These are phyloP conservation scores for Equus quagga DNA, from an alignment of 2,113 vertebrate species.

Conservation along the genomic window DNA sequence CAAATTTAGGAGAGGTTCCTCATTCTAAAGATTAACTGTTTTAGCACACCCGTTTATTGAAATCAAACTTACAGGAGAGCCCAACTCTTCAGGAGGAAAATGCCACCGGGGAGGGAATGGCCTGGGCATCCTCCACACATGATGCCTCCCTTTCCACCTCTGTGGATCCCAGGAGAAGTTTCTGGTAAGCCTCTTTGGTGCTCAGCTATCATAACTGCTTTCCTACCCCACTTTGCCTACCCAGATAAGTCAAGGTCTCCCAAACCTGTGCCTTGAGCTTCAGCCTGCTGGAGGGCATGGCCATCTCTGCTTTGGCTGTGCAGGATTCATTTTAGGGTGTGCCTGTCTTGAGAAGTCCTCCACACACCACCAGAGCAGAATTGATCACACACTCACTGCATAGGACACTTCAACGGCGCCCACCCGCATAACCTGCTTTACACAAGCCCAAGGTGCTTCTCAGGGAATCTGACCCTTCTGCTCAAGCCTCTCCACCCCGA, in stretches of 20 bases:
- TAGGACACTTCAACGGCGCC: not conserved
- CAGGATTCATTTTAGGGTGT: not conserved
- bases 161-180: not conserved
- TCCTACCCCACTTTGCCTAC: too few relatives aligned
- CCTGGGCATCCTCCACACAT: not conserved
- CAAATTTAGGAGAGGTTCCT: not conserved
- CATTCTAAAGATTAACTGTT: not conserved
- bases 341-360: not conserved
- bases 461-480: not conserved
- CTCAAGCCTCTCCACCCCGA: too few relatives aligned
- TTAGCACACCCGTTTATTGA: too few relatives aligned
- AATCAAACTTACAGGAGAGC: not conserved
- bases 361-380: too few relatives aligned
- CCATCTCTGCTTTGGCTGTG: not conserved
- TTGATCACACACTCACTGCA: too few relatives aligned
- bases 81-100: rapidly evolving
- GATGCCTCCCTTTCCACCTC: too few relatives aligned
- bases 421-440: not conserved
- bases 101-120: not conserved
- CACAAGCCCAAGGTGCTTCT: not conserved
- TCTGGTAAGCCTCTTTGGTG: not conserved
- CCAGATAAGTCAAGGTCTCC: not conserved
- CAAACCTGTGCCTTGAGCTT: not conserved
- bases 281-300: rapidly evolving
- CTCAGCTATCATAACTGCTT: not conserved